Evolutionary conservation across 1,140 invertebrate species (phyloP).

Genomic region (Diorhabda carinulata): DNA sequence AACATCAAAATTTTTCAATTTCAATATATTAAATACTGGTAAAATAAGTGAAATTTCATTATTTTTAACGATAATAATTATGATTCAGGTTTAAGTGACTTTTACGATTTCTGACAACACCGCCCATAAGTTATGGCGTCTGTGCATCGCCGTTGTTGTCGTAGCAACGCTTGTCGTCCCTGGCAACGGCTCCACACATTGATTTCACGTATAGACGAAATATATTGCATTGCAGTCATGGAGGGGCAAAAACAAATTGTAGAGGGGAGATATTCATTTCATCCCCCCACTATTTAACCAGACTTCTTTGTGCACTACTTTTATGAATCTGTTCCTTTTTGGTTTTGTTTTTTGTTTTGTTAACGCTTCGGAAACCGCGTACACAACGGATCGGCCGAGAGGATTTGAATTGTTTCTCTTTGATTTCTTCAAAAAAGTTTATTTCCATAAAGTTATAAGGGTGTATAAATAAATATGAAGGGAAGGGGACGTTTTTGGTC

Average conservation of each 20-base stretch:
- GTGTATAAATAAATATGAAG: too few species aligned
- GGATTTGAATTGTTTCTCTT: background rate
- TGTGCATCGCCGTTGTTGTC: conserved; percentile 35
- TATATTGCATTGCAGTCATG: conserved; percentile 38
- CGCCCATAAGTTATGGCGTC: conserved; percentile 25
- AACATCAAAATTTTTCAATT: too few species aligned
- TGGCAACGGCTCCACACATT: conserved; percentile 45
- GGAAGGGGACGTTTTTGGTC: too few species aligned
- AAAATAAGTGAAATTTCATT: too few species aligned
- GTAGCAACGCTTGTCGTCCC: conserved; percentile 36
- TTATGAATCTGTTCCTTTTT: conserved; percentile 1
- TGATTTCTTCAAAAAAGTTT: too few species aligned
- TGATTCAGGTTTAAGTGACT: too few species aligned
- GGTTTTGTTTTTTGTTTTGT: background rate
- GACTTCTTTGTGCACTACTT: background rate
- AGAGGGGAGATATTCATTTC: background rate
- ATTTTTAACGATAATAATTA: too few species aligned
- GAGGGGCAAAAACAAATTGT: background rate
- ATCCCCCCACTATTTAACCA: background rate
- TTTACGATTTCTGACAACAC: background rate
- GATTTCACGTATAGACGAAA: conserved; percentile 49
- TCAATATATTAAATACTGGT: too few species aligned
- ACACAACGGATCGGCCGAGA: background rate
- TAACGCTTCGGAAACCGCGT: background rate
- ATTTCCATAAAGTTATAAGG: too few species aligned